Conservation (phyloP, 2,888 invertebrate species). For the Zhuqinia jingwanae region DNA sequence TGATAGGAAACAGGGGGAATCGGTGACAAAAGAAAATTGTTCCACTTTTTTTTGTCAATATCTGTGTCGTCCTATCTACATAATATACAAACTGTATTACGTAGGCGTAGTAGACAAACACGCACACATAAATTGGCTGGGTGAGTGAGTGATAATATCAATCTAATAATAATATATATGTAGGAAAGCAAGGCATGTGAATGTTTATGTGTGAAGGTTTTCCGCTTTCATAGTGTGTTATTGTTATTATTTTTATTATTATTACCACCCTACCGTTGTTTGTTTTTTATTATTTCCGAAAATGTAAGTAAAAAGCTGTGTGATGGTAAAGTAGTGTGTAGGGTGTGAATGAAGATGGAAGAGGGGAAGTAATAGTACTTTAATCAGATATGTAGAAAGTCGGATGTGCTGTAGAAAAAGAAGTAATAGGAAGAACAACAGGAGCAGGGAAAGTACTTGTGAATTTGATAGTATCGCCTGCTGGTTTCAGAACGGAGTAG, state of each 20-base stretch:
- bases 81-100: slow-evolving; percentile 13
- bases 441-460: slow-evolving; percentile 16
- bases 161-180: background rate
- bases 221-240: background rate
- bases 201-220: slow-evolving; percentile 22
- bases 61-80: slow-evolving; percentile 42
- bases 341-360: background rate
- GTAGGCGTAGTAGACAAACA: background rate
- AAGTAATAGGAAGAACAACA: slow-evolving; percentile 4
- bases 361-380: slow-evolving; percentile 8
- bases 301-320: background rate
- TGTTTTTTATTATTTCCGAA: background rate
- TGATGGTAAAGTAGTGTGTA: background rate
- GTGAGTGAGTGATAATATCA: slow-evolving; percentile 33
- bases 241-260: background rate
- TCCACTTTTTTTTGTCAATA: slow-evolving; percentile 37
- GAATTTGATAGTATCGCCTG: slow-evolving; percentile 51
- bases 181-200: background rate
- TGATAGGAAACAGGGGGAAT: slow-evolving; percentile 47
- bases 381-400: slow-evolving; percentile 7
- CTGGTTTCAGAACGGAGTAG: background rate
- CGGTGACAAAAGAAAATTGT: slow-evolving; percentile 62
- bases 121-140: slow-evolving; percentile 32
- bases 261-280: background rate
- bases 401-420: slow-evolving; percentile 22